These are phyloP conservation scores for Eurosta solidaginis DNA, from an alignment of 1,140 invertebrate genomes.

Conservation along the genomic window DNA sequence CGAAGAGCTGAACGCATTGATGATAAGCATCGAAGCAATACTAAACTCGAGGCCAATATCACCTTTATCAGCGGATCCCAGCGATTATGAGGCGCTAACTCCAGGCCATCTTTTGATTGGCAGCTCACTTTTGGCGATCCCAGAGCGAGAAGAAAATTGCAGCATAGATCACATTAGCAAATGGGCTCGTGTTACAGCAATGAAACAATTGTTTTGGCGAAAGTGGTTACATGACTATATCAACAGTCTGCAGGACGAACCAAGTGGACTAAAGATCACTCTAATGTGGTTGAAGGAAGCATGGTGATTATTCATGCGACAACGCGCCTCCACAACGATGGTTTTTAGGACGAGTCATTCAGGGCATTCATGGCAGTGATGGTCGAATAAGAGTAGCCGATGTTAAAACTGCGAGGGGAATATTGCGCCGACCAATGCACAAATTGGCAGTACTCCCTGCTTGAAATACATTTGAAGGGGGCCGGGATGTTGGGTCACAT, in stretches of 20 bases:
- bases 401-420: slow-evolving; percentile 36
- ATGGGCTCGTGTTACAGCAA: too few species aligned
- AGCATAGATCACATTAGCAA: too few species aligned
- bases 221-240: not conserved
- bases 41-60: slow-evolving; percentile 43
- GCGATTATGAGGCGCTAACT: slow-evolving; percentile 42
- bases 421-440: not conserved
- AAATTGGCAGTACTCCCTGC: slow-evolving; percentile 14
- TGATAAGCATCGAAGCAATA: slow-evolving; percentile 41
- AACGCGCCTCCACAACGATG: slow-evolving; percentile 50
- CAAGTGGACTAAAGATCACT: too few species aligned
- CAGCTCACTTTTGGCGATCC: too few species aligned
- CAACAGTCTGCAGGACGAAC: not conserved
- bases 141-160: not conserved
- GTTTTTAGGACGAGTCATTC: slow-evolving; percentile 43
- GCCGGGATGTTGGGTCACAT: not conserved
- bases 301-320: slow-evolving; percentile 37
- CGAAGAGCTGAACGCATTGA: slow-evolving; percentile 41
- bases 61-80: slow-evolving; percentile 42
- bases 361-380: slow-evolving; percentile 45
- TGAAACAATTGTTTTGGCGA: not conserved
- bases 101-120: too few species aligned
- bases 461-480: not conserved
- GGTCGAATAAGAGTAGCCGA: slow-evolving; percentile 42
- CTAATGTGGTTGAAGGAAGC: not conserved